phyloP scores from a whole-genome alignment of 92 coral and sea anemone species.

The Epizoanthus scotinus region DNA sequence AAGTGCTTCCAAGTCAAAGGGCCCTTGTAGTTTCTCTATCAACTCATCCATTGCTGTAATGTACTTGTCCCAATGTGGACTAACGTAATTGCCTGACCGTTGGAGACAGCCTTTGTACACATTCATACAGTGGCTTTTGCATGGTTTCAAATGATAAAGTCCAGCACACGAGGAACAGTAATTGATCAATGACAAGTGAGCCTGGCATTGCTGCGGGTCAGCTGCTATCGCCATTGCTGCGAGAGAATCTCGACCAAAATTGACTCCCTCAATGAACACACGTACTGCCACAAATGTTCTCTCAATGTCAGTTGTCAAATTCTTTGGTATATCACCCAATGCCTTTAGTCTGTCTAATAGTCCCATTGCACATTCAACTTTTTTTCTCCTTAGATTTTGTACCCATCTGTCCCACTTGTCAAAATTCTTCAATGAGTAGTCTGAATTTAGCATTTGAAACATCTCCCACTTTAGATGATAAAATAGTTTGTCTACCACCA shows the following conservation, averaged over 20 bases:
- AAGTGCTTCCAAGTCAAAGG: constrained; percentile 14
- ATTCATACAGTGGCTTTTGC: background rate
- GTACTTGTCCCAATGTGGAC: constrained; percentile 22
- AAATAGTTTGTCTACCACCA: too few relatives aligned
- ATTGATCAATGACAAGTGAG: background rate
- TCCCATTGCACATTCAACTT: background rate
- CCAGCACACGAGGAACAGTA: constrained; percentile 12
- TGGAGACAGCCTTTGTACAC: background rate
- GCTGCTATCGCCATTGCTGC: background rate
- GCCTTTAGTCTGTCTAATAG: background rate
- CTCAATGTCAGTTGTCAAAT: background rate
- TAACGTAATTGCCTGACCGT: background rate
- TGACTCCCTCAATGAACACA: background rate
- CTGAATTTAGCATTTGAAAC: too few relatives aligned
- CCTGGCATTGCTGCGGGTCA: background rate
- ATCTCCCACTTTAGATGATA: too few relatives aligned
- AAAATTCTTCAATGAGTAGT: too few relatives aligned
- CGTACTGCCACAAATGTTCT: constrained; percentile 6
- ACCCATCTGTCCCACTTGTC: background rate
- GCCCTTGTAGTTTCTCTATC: constrained; percentile 10
- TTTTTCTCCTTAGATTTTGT: background rate
- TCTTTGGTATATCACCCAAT: constrained; percentile 19
- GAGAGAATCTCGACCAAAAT: background rate
- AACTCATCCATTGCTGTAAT: constrained; percentile 9
- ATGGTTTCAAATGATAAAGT: background rate